Conservation (phyloP, 92 coral and sea anemone genomes). For the Heliopora coerulea region DNA sequence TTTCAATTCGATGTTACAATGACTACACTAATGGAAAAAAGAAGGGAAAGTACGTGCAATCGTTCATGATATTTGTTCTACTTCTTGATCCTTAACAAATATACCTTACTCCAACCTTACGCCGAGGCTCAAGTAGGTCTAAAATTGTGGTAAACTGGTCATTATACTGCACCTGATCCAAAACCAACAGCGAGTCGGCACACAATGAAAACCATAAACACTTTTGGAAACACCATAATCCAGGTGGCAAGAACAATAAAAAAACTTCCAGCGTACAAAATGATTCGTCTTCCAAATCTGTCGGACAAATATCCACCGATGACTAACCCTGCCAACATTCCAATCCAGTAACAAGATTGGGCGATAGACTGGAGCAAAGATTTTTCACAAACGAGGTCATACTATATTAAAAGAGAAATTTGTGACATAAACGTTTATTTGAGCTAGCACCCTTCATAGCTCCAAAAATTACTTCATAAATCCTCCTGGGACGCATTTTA, state of each 20-base stretch:
- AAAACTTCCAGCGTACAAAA: neutral
- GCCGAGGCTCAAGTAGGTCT: too few species aligned
- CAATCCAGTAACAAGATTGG: conserved; percentile 31
- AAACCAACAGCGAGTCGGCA: conserved; percentile 12
- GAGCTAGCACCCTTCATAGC: too few species aligned
- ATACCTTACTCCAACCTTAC: too few species aligned
- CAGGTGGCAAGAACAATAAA: conserved; percentile 12
- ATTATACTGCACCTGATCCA: conserved; percentile 21
- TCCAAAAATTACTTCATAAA: too few species aligned
- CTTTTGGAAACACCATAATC: conserved; percentile 29
- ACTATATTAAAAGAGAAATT: neutral
- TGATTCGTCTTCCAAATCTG: conserved; percentile 20
- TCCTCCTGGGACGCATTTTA: too few species aligned
- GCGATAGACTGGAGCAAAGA: conserved; percentile 29
- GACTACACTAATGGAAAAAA: too few species aligned
- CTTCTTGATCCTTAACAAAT: too few species aligned
- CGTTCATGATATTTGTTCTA: too few species aligned
- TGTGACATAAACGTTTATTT: too few species aligned
- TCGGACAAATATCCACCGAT: conserved; percentile 25
- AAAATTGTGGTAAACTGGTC: too few species aligned
- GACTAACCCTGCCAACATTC: conserved; percentile 18
- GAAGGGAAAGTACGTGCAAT: too few species aligned
- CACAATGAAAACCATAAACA: conserved; percentile 14
- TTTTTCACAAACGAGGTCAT: conserved; percentile 32
- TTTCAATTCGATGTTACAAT: too few species aligned